Evolutionary conservation across 1,140 invertebrate species (phyloP), one percentile per base, ranked within the genome.

Genomic region (Magallana ariakensis): DNA sequence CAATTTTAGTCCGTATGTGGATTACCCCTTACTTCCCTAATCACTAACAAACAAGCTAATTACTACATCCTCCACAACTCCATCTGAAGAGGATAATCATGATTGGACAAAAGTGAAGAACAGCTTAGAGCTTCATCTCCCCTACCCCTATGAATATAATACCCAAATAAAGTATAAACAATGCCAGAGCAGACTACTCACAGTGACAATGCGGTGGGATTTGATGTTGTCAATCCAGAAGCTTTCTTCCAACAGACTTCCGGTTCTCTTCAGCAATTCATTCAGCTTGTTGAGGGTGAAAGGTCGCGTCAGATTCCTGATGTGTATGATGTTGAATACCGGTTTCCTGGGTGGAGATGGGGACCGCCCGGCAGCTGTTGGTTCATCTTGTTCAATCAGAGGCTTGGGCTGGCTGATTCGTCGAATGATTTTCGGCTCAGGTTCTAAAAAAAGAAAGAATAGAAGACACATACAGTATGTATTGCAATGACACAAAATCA

Each of bases 141-240:
- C 33, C 33, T 46, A 2, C 33, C 33, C 33, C 0, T 46, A 46
- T 46, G 5, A 46, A 46, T 4, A 46, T 4, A 46, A 46, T 46
- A 46, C 33, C 33, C 33, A 46, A 46, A 46, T 5, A 46, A 0
- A 46, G 33, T 46, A 46, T 46, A 3, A 2, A 46, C 33, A 46
- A 46, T 4, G 33, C 33, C 33, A 46, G 33, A 46, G 2, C 33
- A 46, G 33, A 46, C 2, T 46, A 95, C 95, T 94, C 94, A 97
- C 96, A 94, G 96, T 96, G 53, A 97, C 98, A 95, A 96, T 98
- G 95, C 98, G 99, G 95, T 98, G 98, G 0, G 98, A 99, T 94
- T 99, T 99, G 89, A 99, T 99, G 94, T 97, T 97, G 94, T 99
- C 98, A 92, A 99, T 99, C 98, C 98, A 99, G 95, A 99, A 99